These are phyloP conservation scores for Pachyseris speciosa DNA, from an alignment of 64 coral and sea anemone species.

Conservation along the genomic window DNA sequence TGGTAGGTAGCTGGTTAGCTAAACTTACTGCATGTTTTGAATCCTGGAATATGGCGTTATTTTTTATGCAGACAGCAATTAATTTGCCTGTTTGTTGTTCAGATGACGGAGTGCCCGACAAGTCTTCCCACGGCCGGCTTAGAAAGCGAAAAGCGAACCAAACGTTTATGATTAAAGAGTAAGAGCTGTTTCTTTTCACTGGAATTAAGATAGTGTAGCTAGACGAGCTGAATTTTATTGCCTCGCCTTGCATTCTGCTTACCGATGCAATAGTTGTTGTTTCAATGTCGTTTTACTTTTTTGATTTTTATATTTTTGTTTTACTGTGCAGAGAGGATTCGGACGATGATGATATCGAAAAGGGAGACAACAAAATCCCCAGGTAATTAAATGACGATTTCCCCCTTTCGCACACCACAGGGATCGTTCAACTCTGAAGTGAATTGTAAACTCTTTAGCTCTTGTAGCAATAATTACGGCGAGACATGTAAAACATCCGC, in stretches of 20 bases:
- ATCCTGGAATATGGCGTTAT: neutral
- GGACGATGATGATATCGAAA: constrained; percentile 69
- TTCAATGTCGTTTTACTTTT: neutral
- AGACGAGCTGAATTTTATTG: neutral
- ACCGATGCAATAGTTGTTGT: neutral
- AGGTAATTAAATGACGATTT: constrained; percentile 29
- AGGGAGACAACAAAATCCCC: constrained; percentile 64
- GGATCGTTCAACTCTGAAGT: neutral
- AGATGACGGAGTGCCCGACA: constrained; percentile 55
- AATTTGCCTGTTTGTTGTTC: constrained; percentile 48
- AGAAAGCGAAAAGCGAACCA: constrained; percentile 65
- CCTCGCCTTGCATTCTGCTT: neutral
- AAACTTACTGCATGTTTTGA: neutral
- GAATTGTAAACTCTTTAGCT: neutral
- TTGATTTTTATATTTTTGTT: too few relatives aligned
- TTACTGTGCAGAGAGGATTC: constrained; percentile 57
- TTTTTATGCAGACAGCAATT: neutral
- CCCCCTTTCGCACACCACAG: neutral
- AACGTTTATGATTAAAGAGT: constrained; percentile 73
- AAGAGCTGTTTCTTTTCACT: neutral
- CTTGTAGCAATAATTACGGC: neutral
- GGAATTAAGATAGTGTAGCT: neutral
- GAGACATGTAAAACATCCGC: neutral
- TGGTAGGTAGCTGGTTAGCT: constrained; percentile 1
- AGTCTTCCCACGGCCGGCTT: constrained; percentile 68